Conservation (phyloP, 2,888 invertebrate species). For the Lottia gigantea region DNA sequence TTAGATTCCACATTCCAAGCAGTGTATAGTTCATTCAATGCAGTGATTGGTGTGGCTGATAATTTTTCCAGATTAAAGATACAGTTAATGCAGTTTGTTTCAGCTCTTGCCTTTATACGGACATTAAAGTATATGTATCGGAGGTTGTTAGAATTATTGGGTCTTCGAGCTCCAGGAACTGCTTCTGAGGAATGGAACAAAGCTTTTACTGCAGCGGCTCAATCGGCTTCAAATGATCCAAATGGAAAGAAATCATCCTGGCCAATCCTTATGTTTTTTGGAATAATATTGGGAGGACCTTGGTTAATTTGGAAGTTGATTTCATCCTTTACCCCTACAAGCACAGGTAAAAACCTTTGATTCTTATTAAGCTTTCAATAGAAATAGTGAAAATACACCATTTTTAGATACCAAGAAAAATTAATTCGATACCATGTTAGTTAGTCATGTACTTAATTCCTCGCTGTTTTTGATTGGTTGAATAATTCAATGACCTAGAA, state of each 20-base stretch:
- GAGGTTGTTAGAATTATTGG: slow-evolving; percentile 77
- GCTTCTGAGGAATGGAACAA: slow-evolving; percentile 66
- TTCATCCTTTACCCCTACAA: slow-evolving; percentile 66
- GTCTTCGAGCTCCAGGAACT: slow-evolving; percentile 66
- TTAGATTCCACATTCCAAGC: slow-evolving; percentile 96
- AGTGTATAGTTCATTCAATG: slow-evolving; percentile 93
- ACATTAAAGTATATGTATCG: slow-evolving; percentile 84
- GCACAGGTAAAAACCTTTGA: neutral
- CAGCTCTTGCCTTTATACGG: slow-evolving; percentile 85
- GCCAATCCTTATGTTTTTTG: slow-evolving; percentile 91
- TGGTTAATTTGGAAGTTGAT: slow-evolving; percentile 89
- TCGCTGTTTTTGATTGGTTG: neutral
- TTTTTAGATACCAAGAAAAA: too few species aligned
- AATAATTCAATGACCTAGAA: too few species aligned
- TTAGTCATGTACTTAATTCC: too few species aligned
- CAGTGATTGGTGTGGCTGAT: slow-evolving; percentile 94
- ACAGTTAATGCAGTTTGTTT: slow-evolving; percentile 87
- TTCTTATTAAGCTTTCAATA: too few species aligned
- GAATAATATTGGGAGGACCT: slow-evolving; percentile 89
- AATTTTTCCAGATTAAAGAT: slow-evolving; percentile 87
- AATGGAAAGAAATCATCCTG: slow-evolving; percentile 74
- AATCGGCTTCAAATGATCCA: slow-evolving; percentile 68
- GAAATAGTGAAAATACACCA: too few species aligned
- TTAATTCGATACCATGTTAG: too few species aligned
- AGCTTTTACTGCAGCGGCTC: slow-evolving; percentile 53